A percentile compares a stretch with the other conserved stretches of the same genome.
Conservation (phyloP, 1,140 invertebrate genomes). For the Apolygus lucorum region DNA sequence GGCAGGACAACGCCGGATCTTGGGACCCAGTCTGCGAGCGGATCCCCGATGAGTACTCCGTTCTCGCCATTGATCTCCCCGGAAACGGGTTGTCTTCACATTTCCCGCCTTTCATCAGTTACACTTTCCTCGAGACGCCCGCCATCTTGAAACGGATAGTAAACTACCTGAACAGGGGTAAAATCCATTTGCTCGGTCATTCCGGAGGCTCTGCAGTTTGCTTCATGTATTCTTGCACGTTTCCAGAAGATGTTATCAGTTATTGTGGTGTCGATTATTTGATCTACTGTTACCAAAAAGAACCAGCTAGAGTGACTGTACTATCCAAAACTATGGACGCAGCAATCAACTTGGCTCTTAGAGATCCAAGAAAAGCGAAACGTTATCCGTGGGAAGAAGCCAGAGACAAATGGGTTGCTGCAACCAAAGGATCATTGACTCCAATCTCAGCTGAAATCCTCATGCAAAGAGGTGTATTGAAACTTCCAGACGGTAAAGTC, state of each 20-base stretch:
- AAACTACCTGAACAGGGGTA: slow-evolving; percentile 67
- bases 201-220: slow-evolving; percentile 68
- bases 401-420: slow-evolving; percentile 43
- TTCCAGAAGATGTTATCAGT: slow-evolving; percentile 54
- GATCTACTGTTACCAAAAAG: slow-evolving; percentile 52
- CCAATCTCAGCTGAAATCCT: slow-evolving; percentile 55
- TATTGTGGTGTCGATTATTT: slow-evolving; percentile 30
- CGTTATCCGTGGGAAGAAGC: slow-evolving; percentile 25
- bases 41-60: slow-evolving; percentile 47
- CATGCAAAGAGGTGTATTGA: slow-evolving; percentile 59
- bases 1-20: slow-evolving; percentile 79
- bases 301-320: slow-evolving; percentile 49
- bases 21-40: slow-evolving; percentile 71
- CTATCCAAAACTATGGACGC: slow-evolving; percentile 57
- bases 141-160: slow-evolving; percentile 60
- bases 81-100: slow-evolving; percentile 76
- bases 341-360: slow-evolving; percentile 59
- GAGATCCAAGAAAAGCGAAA: slow-evolving; percentile 16
- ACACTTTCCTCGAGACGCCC: slow-evolving; percentile 61
- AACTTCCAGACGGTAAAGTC: slow-evolving; percentile 43
- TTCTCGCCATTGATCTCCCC: slow-evolving; percentile 67
- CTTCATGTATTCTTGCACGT: slow-evolving; percentile 68
- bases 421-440: slow-evolving; percentile 58
- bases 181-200: slow-evolving; percentile 67
- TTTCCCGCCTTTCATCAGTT: slow-evolving; percentile 59